Conservation (phyloP, 2,113 vertebrate species). For the Morone saxatilis region DNA sequence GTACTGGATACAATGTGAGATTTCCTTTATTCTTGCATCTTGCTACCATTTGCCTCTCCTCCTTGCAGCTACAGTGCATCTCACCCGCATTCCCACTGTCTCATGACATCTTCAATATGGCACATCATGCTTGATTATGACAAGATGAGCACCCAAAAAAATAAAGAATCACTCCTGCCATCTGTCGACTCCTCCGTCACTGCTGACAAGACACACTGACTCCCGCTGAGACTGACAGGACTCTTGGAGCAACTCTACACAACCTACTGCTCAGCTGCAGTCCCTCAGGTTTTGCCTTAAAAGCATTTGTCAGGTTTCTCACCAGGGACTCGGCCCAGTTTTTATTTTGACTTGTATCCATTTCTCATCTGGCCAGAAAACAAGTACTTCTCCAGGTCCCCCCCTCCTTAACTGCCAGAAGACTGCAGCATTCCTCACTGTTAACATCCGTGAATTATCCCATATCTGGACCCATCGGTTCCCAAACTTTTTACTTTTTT, state of each 20-base stretch:
- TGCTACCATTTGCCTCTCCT: no score
- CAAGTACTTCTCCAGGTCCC: background rate
- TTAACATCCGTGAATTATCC: background rate
- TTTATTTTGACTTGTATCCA: background rate
- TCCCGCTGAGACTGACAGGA: background rate
- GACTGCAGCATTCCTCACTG: background rate
- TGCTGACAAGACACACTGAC: background rate
- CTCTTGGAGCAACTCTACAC: background rate
- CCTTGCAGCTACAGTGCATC: background rate
- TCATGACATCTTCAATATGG: no score
- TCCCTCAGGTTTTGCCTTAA: background rate
- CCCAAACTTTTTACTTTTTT: no score
- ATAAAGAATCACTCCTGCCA: background rate
- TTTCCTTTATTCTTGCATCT: background rate
- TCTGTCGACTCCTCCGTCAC: background rate
- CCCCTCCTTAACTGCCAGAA: background rate
- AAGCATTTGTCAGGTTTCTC: background rate
- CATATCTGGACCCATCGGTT: no score
- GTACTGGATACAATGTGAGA: background rate
- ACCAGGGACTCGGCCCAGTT: background rate
- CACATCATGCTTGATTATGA: background rate
- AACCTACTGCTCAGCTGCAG: background rate
- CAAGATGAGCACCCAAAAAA: background rate
- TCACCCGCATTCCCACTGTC: background rate
- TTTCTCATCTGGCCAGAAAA: background rate